A percentile compares a stretch with the other conserved stretches of the same genome.
phyloP scores from a whole-genome alignment of 2,797 vertebrate genomes.

The Notolabrus celidotus region DNA sequence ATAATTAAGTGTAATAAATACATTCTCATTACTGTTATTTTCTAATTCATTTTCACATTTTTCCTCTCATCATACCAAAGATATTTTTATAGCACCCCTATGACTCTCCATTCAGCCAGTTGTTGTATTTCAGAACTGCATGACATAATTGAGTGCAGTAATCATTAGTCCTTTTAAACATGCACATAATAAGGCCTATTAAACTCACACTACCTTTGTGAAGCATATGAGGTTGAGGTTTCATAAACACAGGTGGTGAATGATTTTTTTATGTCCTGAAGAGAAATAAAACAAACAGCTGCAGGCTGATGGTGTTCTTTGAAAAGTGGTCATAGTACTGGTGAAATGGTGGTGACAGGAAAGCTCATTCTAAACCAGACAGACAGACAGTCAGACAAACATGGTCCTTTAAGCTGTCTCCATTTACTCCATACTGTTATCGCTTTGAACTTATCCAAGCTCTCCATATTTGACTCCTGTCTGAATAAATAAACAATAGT shows the following conservation, averaged over 20 bases:
- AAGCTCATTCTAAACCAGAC: neutral
- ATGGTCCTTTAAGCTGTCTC: neutral
- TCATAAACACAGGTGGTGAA: neutral
- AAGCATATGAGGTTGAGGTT: neutral
- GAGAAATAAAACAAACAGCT: neutral
- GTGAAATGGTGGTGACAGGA: neutral
- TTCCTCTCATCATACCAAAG: neutral
- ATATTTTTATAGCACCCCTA: neutral
- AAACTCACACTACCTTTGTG: neutral
- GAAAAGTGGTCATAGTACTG: neutral
- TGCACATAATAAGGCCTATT: neutral
- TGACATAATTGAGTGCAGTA: neutral
- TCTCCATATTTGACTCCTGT: neutral
- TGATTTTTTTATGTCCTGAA: neutral
- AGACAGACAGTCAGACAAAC: neutral
- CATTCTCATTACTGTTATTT: no score
- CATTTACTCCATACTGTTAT: neutral
- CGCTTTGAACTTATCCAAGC: constrained; percentile 6
- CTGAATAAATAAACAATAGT: constrained; percentile 3
- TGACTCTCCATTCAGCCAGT: neutral
- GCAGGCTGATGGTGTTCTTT: neutral
- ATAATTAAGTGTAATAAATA: no score
- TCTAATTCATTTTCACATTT: neutral
- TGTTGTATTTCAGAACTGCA: neutral
- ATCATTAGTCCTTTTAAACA: neutral